Evolutionary conservation across 2,888 invertebrate species (phyloP).

Genomic region (Sepiola atlantica): DNA sequence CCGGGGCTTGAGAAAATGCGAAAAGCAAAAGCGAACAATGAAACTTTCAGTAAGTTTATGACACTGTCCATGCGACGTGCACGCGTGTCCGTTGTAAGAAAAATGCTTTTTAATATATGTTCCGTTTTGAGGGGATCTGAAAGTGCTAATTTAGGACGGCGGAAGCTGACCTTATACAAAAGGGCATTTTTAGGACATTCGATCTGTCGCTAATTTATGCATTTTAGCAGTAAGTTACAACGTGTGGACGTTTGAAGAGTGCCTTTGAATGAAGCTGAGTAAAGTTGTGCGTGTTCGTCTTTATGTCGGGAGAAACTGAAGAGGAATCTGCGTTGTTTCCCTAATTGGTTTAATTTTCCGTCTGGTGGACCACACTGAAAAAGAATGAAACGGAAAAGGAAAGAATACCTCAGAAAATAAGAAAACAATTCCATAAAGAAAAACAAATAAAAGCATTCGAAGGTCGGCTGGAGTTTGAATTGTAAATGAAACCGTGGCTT

Average conservation of each 20-base stretch:
- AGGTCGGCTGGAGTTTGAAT: background rate
- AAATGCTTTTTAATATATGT: background rate
- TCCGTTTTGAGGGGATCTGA: background rate
- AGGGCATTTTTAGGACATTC: background rate
- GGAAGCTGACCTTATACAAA: background rate
- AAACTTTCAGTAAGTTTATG: background rate
- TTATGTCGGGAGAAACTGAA: background rate
- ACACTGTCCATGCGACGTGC: background rate
- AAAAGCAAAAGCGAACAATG: background rate
- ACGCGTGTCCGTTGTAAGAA: background rate
- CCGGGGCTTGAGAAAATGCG: background rate
- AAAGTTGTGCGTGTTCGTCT: background rate
- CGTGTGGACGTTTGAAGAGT: background rate
- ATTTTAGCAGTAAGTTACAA: background rate
- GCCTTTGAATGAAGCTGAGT: background rate
- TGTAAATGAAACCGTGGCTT: background rate
- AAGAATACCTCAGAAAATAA: background rate
- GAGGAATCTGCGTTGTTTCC: background rate
- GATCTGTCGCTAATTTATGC: background rate
- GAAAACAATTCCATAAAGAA: background rate
- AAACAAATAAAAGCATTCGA: background rate
- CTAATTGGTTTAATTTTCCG: slow-evolving; percentile 41
- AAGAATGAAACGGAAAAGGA: background rate
- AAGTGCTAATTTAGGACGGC: background rate
- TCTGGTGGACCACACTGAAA: slow-evolving; percentile 33